Evolutionary conservation across 64 coral and sea anemone genomes (phyloP), one percentile per base, ranked within the genome.

Genomic region (Orbicella faveolata): DNA sequence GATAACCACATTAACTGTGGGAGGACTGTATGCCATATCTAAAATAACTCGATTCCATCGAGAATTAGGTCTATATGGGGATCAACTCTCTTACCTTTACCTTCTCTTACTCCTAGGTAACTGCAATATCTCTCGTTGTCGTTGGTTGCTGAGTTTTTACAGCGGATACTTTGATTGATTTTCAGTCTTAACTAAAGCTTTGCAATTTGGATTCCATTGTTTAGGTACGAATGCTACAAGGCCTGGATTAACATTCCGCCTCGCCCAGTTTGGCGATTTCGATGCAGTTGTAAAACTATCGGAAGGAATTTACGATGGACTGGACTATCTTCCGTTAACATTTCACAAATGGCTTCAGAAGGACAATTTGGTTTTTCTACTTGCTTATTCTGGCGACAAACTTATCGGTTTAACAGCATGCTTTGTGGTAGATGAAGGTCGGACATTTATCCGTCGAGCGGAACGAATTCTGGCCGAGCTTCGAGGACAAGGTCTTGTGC

Each of bases 271-370:
- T 33, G 77, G 55, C 15, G 91, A 93, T 25, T 93, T 67, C 68
- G 75, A 87, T 51, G 75, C 61, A 63, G 33, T 93, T 30, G 84
- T 93, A 4, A 84, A 90, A 39, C 14, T 94, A 19, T 94, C 88
- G 17, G 30, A 90, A 87, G 83, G 81, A 44, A 75, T 94, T 52
- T 94, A 90, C 48, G 20, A 73, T 34, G 93, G 93, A 23, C 77
- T 80, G 5, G 93, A 94, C 25, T 90, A 87, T 75, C 75, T 94
- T 70, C 83, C 93, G 2, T 11, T 79, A 4, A 77, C 26, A 30
- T 94, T 81, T 75, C 74, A 74, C 41, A 33, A 85, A 13, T 94
- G 93, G 93, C 82, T 94, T 41, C 33, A 44, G 13, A 41, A 78
- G 12, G 73, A 66, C 2, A 86, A 87, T 33, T 62, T 89, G 6